Evolutionary conservation across 1,140 invertebrate species (phyloP).

Genomic region (Drosophila ambigua): DNA sequence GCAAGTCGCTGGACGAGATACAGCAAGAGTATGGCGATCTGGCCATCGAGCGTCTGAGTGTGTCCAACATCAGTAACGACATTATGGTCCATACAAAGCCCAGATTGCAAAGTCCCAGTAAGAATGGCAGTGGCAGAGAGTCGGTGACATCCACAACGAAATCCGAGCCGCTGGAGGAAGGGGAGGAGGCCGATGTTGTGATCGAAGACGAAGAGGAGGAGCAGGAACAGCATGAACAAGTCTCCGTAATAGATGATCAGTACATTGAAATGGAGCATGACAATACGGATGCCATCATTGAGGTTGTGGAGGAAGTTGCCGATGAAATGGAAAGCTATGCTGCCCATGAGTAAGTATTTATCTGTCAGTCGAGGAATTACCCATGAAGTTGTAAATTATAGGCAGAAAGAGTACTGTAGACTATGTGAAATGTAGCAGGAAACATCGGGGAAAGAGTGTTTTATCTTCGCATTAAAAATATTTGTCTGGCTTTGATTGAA

Average conservation of each 20-base stretch:
- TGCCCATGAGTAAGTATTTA: slow-evolving; percentile 53
- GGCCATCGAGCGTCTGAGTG: slow-evolving; percentile 65
- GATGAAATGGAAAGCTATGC: slow-evolving; percentile 62
- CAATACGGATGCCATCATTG: slow-evolving; percentile 66
- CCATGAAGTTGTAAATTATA: not conserved
- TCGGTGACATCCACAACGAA: not conserved
- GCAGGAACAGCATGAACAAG: slow-evolving; percentile 24
- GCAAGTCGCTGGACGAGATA: slow-evolving; percentile 70
- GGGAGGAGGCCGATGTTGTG: slow-evolving; percentile 44
- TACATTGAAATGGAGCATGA: slow-evolving; percentile 55
- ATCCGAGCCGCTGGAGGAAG: not conserved
- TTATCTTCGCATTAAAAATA: not conserved
- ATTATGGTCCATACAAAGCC: slow-evolving; percentile 69
- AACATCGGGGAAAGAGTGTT: not conserved
- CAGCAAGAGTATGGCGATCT: slow-evolving; percentile 69
- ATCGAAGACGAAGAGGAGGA: slow-evolving; percentile 51
- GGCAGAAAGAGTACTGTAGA: too few relatives aligned
- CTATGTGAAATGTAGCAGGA: too few relatives aligned
- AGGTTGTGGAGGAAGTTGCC: slow-evolving; percentile 61
- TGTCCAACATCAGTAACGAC: slow-evolving; percentile 59
- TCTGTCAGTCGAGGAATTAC: not conserved
- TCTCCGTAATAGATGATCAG: slow-evolving; percentile 28
- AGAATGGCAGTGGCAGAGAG: slow-evolving; percentile 13
- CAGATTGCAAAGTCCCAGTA: slow-evolving; percentile 17
- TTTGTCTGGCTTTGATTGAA: not conserved